Evolutionary conservation across 37 sponge, comb jelly and placozoan genomes (phyloP).

Genomic region (Spongilla lacustris): DNA sequence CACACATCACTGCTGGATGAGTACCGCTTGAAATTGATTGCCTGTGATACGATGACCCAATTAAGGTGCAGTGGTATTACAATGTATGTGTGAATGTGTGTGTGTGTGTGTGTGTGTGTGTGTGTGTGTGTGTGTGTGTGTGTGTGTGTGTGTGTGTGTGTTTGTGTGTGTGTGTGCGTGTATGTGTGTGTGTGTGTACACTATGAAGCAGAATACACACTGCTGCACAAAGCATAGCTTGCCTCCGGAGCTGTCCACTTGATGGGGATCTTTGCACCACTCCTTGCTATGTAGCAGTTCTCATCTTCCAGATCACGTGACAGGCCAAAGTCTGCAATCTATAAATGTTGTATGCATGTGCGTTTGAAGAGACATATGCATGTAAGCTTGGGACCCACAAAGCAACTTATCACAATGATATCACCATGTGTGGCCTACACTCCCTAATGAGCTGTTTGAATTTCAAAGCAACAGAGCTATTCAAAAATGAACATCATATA

Average conservation of each 20-base stretch:
- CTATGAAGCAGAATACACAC: neutral
- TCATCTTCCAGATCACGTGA: constrained; percentile 29
- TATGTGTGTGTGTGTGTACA: no score
- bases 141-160: no score
- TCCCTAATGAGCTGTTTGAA: no score
- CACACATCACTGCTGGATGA: constrained; percentile 27
- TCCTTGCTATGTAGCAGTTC: constrained; percentile 4
- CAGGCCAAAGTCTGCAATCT: constrained; percentile 44
- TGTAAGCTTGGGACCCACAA: no score
- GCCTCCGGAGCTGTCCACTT: constrained; percentile 37
- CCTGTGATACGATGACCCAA: neutral
- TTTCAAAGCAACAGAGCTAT: no score
- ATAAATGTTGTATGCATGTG: neutral
- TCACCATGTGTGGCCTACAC: no score
- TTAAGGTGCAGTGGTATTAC: neutral
- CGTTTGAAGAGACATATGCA: no score
- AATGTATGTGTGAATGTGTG: no score
- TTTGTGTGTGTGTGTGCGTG: neutral
- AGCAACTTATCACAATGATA: no score
- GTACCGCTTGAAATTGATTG: constrained; percentile 19
- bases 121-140: no score
- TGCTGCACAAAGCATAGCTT: neutral
- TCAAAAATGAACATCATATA: no score
- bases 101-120: no score
- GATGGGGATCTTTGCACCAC: constrained; percentile 21